Evolutionary conservation across 2,888 invertebrate genomes (phyloP).

Genomic region (Entomobrya proxima): DNA sequence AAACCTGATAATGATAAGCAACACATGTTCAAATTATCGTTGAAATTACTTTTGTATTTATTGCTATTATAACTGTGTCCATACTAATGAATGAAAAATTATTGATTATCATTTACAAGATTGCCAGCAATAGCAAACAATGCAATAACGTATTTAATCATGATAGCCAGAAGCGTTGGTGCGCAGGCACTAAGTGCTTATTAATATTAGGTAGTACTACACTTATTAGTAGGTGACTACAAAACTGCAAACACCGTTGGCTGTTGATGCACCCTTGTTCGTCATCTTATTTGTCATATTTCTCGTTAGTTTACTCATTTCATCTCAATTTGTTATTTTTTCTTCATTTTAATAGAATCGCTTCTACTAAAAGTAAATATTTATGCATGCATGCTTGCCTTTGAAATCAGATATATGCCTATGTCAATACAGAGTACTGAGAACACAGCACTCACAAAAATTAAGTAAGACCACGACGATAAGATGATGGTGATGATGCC

Average conservation of each 20-base stretch:
- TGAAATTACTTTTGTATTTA: too few species aligned
- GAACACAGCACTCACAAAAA: not conserved
- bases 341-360: conserved; percentile 19
- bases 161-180: conserved; percentile 19
- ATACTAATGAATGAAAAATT: too few species aligned
- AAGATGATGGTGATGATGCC: conserved; percentile 8
- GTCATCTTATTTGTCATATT: not conserved
- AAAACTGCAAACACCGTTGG: too few species aligned
- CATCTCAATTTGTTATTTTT: conserved; percentile 45
- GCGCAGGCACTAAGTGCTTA: not conserved
- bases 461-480: not conserved
- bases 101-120: conserved; percentile 31
- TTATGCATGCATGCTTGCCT: conserved; percentile 19
- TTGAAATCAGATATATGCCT: conserved; percentile 49
- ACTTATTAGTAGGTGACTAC: conserved; percentile 17
- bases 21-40: conserved; percentile 1
- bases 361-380: conserved; percentile 37
- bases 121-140: conserved; percentile 8
- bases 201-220: not conserved
- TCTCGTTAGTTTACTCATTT: conserved; percentile 29
- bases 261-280: conserved; percentile 18
- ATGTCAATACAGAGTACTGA: not conserved
- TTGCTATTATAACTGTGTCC: too few species aligned
- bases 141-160: not conserved
- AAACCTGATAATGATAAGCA: conserved; percentile 24